phyloP scores from a whole-genome alignment of 2,113 vertebrate genomes.

The Brachionichthys hirsutus region DNA sequence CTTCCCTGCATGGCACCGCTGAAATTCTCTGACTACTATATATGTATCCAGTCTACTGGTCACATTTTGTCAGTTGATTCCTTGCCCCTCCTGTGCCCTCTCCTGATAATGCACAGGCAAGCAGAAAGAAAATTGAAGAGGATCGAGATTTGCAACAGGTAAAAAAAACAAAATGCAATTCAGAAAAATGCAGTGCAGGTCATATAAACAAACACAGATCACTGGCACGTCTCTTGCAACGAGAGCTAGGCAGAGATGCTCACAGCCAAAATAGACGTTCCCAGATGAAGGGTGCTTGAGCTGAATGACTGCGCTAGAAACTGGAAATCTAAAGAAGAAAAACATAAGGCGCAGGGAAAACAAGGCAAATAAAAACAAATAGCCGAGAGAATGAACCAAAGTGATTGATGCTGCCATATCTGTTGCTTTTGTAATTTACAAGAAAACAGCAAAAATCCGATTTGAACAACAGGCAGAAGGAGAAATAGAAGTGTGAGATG shows the following conservation, averaged over 20 bases:
- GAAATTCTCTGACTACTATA: constrained; percentile 44
- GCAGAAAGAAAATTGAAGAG: not conserved
- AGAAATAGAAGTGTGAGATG: constrained; percentile 27
- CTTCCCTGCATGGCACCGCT: constrained; percentile 25
- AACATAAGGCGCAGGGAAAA: constrained; percentile 1
- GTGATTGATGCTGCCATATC: not conserved
- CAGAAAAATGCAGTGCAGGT: constrained; percentile 51
- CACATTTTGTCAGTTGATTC: constrained; percentile 43
- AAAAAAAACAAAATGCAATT: not conserved
- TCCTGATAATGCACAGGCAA: constrained; percentile 7
- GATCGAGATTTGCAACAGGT: not conserved
- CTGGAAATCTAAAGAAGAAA: not conserved
- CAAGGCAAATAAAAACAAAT: constrained; percentile 11
- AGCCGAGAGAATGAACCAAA: constrained; percentile 1
- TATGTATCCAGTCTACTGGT: constrained; percentile 41
- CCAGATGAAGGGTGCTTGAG: constrained; percentile 20
- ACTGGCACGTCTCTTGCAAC: constrained; percentile 31
- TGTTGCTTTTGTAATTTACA: not conserved
- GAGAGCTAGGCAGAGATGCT: constrained; percentile 16
- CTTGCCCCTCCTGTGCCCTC: not conserved
- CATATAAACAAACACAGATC: constrained; percentile 31
- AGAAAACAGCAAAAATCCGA: constrained; percentile 7
- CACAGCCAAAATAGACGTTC: constrained; percentile 23
- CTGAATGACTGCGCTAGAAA: constrained; percentile 11
- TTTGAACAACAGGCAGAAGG: constrained; percentile 7